Percentiles rank a stretch among this genome's conserved stretches.
Evolutionary conservation across 2,113 vertebrate genomes (phyloP).

Genomic region (Leptobrachium ailaonicum): DNA sequence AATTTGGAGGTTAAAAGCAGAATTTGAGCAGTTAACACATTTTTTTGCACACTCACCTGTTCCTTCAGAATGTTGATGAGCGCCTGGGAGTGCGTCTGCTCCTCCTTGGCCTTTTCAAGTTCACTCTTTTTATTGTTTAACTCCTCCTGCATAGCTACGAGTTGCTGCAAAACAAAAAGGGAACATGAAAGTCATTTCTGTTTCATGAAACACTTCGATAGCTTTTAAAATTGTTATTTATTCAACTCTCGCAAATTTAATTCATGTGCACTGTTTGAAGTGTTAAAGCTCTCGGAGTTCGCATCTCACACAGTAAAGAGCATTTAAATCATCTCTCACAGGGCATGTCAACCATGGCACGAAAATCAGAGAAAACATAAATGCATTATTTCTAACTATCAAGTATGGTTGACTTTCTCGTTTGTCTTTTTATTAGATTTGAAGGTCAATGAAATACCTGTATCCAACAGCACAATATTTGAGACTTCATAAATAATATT

Average conservation of each 20-base stretch:
- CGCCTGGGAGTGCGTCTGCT: slow-evolving; percentile 76
- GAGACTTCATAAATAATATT: too few relatives aligned
- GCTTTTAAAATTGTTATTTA: slow-evolving; percentile 33
- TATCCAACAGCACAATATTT: too few relatives aligned
- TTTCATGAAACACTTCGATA: slow-evolving; percentile 28
- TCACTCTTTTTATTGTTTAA: slow-evolving; percentile 83
- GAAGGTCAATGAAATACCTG: too few relatives aligned
- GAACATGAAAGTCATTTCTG: slow-evolving; percentile 40
- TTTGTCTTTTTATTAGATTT: too few relatives aligned
- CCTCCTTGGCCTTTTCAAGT: slow-evolving; percentile 85
- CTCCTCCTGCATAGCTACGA: slow-evolving; percentile 86
- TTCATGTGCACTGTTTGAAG: slow-evolving; percentile 39
- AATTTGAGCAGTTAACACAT: too few relatives aligned
- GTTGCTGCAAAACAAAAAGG: slow-evolving; percentile 72
- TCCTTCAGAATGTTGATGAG: slow-evolving; percentile 77
- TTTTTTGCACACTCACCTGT: slow-evolving; percentile 62
- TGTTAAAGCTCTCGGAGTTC: background rate
- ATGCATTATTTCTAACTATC: background rate
- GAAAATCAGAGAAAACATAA: background rate
- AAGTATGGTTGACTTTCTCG: too few relatives aligned
- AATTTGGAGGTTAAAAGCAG: too few relatives aligned
- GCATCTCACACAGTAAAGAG: background rate
- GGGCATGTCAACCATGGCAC: background rate
- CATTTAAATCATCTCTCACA: background rate
- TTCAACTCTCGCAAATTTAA: slow-evolving; percentile 41